A percentile compares a stretch with the other conserved stretches of the same genome.
Conservation (phyloP, 1,140 invertebrate genomes). For the Drosophila eugracilis region DNA sequence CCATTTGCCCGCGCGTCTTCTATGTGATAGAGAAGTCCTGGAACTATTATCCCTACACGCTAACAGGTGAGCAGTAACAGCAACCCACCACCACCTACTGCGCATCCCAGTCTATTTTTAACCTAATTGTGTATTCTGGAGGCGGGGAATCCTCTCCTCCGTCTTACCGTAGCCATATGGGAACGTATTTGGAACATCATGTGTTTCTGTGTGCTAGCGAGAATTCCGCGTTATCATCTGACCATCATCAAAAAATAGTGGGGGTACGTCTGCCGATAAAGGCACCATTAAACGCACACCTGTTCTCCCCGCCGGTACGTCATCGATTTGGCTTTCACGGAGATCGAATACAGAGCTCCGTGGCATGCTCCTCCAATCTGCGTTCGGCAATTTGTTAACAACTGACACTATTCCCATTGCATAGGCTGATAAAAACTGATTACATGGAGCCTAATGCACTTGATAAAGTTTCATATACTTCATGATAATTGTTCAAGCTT, state of each 20-base stretch:
- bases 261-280: slow-evolving; percentile 55
- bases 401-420: slow-evolving; percentile 51
- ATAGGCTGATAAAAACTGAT: slow-evolving; percentile 34
- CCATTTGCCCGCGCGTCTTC: slow-evolving; percentile 94
- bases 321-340: slow-evolving; percentile 28
- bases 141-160: not conserved
- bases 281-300: slow-evolving; percentile 36
- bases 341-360: not conserved
- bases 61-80: slow-evolving; percentile 88
- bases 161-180: slow-evolving; percentile 34
- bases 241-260: slow-evolving; percentile 10
- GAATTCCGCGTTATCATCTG: slow-evolving; percentile 21
- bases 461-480: slow-evolving; percentile 20
- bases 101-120: slow-evolving; percentile 53
- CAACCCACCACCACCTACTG: slow-evolving; percentile 12
- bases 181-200: slow-evolving; percentile 9
- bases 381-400: slow-evolving; percentile 35
- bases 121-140: slow-evolving; percentile 22
- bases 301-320: slow-evolving; percentile 53
- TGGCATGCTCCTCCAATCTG: slow-evolving; percentile 20
- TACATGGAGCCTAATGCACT: slow-evolving; percentile 32
- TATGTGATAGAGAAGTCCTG: slow-evolving; percentile 97
- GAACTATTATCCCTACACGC: slow-evolving; percentile 97
- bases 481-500: slow-evolving; percentile 12
- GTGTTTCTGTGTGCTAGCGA: slow-evolving; percentile 18